Percentiles rank a stretch among this genome's conserved stretches.
Conservation (phyloP, 2,113 vertebrate species). For the Vanacampus margaritifer region DNA sequence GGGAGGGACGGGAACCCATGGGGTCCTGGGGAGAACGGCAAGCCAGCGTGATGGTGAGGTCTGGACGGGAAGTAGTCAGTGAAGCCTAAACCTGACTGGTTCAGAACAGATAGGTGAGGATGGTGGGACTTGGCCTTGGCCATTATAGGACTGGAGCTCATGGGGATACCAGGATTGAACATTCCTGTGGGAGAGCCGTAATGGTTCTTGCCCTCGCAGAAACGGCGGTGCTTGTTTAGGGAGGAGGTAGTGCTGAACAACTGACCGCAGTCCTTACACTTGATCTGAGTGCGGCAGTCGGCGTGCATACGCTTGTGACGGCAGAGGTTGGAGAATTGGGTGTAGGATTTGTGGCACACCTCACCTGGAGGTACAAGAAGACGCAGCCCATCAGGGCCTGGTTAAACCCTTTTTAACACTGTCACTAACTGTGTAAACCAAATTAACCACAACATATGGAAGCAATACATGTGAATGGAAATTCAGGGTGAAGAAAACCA, state of each 20-base stretch:
- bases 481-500: background rate
- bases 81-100: constrained; percentile 85
- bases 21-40: constrained; percentile 83
- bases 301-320: constrained; percentile 99
- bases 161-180: constrained; percentile 87
- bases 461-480: constrained; percentile 22
- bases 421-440: constrained; percentile 69
- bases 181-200: constrained; percentile 81
- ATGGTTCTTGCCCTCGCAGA: constrained; percentile 99
- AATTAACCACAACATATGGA: constrained; percentile 46
- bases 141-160: constrained; percentile 87
- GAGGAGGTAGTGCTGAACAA: constrained; percentile 99
- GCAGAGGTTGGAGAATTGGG: constrained; percentile 99
- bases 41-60: constrained; percentile 79
- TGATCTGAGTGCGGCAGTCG: constrained; percentile 99
- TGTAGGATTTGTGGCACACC: constrained; percentile 99
- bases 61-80: constrained; percentile 90
- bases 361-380: constrained; percentile 84
- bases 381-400: constrained; percentile 74
- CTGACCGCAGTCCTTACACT: constrained; percentile 98
- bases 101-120: constrained; percentile 76
- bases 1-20: constrained; percentile 79
- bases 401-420: constrained; percentile 81
- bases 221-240: constrained; percentile 98
- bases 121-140: constrained; percentile 88